These are phyloP conservation scores for Palloptera scutellata DNA, from an alignment of 2,888 invertebrate genomes.

Conservation along the genomic window DNA sequence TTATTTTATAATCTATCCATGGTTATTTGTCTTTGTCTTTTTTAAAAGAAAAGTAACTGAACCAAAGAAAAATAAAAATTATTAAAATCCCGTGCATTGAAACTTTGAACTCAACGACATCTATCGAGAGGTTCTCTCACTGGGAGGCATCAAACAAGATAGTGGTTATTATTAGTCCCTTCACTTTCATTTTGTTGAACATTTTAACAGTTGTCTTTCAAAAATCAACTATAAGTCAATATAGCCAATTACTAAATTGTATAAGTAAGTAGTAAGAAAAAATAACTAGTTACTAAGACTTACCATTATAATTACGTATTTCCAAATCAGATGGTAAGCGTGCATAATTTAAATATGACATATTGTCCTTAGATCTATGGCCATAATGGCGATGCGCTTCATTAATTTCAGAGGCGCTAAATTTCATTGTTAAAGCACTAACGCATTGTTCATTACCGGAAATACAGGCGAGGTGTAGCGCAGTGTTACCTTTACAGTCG, in stretches of 20 bases:
- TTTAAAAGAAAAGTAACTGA: no score
- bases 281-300: slow-evolving; percentile 58
- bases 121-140: no score
- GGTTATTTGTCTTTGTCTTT: no score
- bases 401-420: slow-evolving; percentile 66
- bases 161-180: no score
- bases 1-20: no score
- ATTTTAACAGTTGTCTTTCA: no score
- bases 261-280: background rate
- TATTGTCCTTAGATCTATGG: slow-evolving; percentile 61
- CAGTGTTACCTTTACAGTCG: slow-evolving; percentile 83
- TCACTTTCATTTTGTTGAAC: no score
- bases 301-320: slow-evolving; percentile 86
- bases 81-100: no score
- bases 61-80: no score
- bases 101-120: no score
- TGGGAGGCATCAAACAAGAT: no score
- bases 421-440: slow-evolving; percentile 75
- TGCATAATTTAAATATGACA: slow-evolving; percentile 56
- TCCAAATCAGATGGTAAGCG: slow-evolving; percentile 72
- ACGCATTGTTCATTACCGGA: slow-evolving; percentile 76
- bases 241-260: background rate
- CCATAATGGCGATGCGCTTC: slow-evolving; percentile 61
- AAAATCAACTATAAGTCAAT: background rate
- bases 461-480: slow-evolving; percentile 83